A percentile compares a stretch with the other conserved stretches of the same genome.
phyloP scores from a whole-genome alignment of 1,140 invertebrate species.

The Trichoplusia ni region DNA sequence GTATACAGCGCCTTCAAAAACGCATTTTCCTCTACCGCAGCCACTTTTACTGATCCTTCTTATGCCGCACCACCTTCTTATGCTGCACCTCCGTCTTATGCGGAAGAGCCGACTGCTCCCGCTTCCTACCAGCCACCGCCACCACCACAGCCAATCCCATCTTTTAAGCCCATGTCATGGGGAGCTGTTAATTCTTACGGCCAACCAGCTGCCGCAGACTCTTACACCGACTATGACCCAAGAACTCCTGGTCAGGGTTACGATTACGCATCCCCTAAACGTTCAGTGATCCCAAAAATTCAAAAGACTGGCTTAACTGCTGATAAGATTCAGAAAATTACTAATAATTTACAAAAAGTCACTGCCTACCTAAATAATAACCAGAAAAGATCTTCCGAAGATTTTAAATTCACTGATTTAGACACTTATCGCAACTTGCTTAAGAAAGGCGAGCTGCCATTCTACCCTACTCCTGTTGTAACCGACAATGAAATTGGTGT shows the following conservation, averaged over 20 bases:
- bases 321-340: slow-evolving; percentile 73
- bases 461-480: slow-evolving; percentile 63
- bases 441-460: slow-evolving; percentile 54
- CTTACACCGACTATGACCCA: slow-evolving; percentile 63
- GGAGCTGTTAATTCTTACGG: slow-evolving; percentile 68
- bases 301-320: slow-evolving; percentile 55
- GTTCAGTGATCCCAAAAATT: slow-evolving; percentile 41
- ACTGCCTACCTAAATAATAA: slow-evolving; percentile 52
- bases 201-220: slow-evolving; percentile 61
- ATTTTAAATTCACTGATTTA: slow-evolving; percentile 49
- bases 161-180: slow-evolving; percentile 66
- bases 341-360: slow-evolving; percentile 63
- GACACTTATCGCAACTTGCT: slow-evolving; percentile 56
- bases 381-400: slow-evolving; percentile 67
- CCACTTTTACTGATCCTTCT: slow-evolving; percentile 22
- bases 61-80: slow-evolving; percentile 4
- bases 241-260: slow-evolving; percentile 41
- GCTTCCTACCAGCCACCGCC: slow-evolving; percentile 53
- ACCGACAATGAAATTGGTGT: slow-evolving; percentile 72
- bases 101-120: slow-evolving; percentile 28
- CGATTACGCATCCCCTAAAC: slow-evolving; percentile 57
- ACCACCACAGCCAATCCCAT: slow-evolving; percentile 55
- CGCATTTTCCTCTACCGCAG: slow-evolving; percentile 55
- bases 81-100: slow-evolving; percentile 3
- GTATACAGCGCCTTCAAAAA: slow-evolving; percentile 70